Evolutionary conservation across 2,888 invertebrate genomes (phyloP), one percentile per base, ranked within the genome.

Genomic region (Lycocerus yunnanus): DNA sequence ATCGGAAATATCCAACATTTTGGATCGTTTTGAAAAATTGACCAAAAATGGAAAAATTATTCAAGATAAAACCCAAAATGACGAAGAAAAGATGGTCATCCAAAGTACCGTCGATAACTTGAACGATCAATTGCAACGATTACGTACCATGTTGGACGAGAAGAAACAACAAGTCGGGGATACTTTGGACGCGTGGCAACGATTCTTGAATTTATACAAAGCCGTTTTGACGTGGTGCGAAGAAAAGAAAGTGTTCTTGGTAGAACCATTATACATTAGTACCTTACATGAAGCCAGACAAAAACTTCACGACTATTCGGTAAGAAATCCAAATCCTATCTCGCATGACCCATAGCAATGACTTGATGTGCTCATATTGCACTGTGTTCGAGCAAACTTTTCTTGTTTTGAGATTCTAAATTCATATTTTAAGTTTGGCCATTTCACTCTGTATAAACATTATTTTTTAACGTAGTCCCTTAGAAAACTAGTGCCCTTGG

Each of bases 291-390:
- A 96, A 86, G 93, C 95, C 70, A 92, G 95, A 83, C 94, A 94
- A 84, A 95, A 93, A 88, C 90, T 95, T 84, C 94, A 94, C 86
- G 95, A 96, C 87, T 97, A 96, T 88, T 92, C 93, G 88, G 95
- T 95, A 89, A 84, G 89, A 5, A 58, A 43, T n/a, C 6, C n/a
- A n/a, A n/a, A 4, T 43, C 43, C 1, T 5, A 43, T 11, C n/a
- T 27, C 69, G 21, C 21, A 2, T 10, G 9, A 2, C 10, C 2
- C 21, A 8, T 10, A 21, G 3, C 20, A 20, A 1, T 20, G 20
- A 6, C 5, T 20, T 10, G 2, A 1, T 21, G 21, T 11, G 21
- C 2, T 24, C 21, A 21, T n/a, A n/a, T 11, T 10, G 10, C 21
- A n/a, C n/a, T n/a, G n/a, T n/a, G n/a, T n/a, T n/a, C n/a, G n/a